Conservation (phyloP, 2,113 vertebrate genomes). For the Cyprinodon tularosa region DNA sequence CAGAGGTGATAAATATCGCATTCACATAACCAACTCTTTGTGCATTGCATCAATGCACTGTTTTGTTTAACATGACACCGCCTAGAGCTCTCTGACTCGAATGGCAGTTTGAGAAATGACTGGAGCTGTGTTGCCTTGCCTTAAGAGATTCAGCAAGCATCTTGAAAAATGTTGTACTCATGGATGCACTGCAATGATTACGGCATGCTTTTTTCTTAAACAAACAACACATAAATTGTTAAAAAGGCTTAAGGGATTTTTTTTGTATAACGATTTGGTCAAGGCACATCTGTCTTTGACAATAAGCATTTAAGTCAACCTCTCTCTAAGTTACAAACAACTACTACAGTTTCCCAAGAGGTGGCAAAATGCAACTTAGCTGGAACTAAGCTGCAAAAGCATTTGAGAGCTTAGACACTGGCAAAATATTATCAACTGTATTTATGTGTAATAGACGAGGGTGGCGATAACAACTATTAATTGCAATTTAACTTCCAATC, state of each 20-base stretch:
- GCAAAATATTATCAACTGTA: too few species aligned
- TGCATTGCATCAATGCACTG: conserved; percentile 68
- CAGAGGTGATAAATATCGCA: conserved; percentile 85
- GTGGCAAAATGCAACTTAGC: too few species aligned
- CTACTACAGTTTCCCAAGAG: too few species aligned
- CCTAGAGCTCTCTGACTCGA: conserved; percentile 45
- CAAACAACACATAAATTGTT: not conserved
- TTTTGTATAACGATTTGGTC: not conserved
- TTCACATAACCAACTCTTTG: conserved; percentile 80
- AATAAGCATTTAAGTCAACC: not conserved
- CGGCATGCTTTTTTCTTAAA: not conserved
- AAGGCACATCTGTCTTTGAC: not conserved
- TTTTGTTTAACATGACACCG: conserved; percentile 73
- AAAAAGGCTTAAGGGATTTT: not conserved
- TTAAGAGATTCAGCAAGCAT: conserved; percentile 41
- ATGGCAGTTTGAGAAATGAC: conserved; percentile 70
- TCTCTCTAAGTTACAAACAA: too few species aligned
- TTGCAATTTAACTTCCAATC: too few species aligned
- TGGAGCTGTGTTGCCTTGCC: conserved; percentile 33
- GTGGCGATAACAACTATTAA: too few species aligned
- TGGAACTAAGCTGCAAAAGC: too few species aligned
- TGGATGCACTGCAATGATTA: conserved; percentile 24
- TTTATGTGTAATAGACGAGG: too few species aligned
- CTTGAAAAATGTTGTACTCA: conserved; percentile 55
- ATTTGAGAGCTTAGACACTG: too few species aligned